A percentile compares a stretch with the other conserved stretches of the same genome.
Evolutionary conservation across 2,113 vertebrate genomes (phyloP).

Genomic region (Helogale parvula): DNA sequence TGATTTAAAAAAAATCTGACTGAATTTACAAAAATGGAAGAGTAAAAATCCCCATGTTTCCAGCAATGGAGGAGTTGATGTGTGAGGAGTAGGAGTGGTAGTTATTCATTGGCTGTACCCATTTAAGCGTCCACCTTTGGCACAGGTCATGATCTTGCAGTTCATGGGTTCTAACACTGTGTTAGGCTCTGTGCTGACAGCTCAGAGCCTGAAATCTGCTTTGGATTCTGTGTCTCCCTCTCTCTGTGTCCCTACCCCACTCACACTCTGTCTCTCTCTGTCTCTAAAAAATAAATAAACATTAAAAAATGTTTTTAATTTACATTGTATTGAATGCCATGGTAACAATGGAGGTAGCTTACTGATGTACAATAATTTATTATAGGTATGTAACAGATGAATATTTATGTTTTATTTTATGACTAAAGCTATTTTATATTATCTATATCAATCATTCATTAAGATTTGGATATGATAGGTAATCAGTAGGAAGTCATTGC

Average conservation of each 20-base stretch:
- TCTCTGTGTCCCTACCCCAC: too few species aligned
- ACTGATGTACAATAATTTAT: background rate
- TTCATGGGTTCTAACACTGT: too few species aligned
- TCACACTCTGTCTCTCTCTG: too few species aligned
- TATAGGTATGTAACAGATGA: background rate
- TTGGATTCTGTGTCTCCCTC: too few species aligned
- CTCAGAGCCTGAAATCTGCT: too few species aligned
- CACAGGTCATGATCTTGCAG: too few species aligned
- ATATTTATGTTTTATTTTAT: slow-evolving; percentile 5
- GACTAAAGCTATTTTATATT: background rate
- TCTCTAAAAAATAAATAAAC: too few species aligned
- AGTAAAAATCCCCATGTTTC: background rate
- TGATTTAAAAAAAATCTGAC: background rate
- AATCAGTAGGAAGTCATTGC: background rate
- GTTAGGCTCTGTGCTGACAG: too few species aligned
- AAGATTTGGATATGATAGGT: background rate
- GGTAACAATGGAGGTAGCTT: background rate
- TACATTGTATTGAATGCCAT: background rate
- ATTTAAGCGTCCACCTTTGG: background rate
- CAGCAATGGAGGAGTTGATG: background rate
- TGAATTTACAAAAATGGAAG: background rate
- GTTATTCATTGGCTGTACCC: background rate
- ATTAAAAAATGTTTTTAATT: background rate
- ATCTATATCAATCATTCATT: background rate
- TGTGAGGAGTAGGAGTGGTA: background rate